Base-by-base conservation (phyloP, 2,113 vertebrate genomes). In the Pseudonaja textilis region DNA sequence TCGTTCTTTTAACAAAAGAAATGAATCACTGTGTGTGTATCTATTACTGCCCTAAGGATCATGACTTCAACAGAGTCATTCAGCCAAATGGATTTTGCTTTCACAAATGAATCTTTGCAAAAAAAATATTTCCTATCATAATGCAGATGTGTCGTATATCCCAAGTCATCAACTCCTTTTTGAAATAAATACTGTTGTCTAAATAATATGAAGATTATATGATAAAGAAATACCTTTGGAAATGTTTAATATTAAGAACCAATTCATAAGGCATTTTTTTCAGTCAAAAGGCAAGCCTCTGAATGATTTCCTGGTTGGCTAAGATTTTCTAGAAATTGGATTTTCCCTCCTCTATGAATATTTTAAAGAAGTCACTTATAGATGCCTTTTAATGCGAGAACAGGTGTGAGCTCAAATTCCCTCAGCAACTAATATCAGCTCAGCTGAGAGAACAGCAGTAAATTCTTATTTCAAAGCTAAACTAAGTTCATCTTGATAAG, bases 351-450 rank as follows among this genome's bases (percentile, higher is more conserved):
- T 47, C 42, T 86, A 12, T 0, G 34, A 93, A 94, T 93, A 94
- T 93, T 96, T 96, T 54, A 87, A 90, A 88, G 87, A 90, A 95
- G 94, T 94, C 94, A 90, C 93, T 96, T 11, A 55, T 3, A 96
- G 94, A 85, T 94, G 95, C 91, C 88, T 96, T 96, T 85, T 90
- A 93, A 89, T 93, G 92, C 95, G 94, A 95, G 61, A 94, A 94
- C 90, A 96, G 94, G 93, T 95, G 94, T 88, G 94, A 96, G 95
- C 94, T 96, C 96, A 90, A 96, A 96, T 94, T 95, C 92, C 96
- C 95, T 92, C 94, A 55, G 85, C 90, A 92, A 69, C 93, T 61
- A 93, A 45, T 50, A 94, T 55, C 96, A 94, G 95, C 95, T 95
- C 95, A 95, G 95, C 94, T 90, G 92, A 97, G 94, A 96, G 95